Evolutionary conservation across 2,888 invertebrate genomes (phyloP), one percentile per base, ranked within the genome.

Genomic region (Onthophagus sagittarius): DNA sequence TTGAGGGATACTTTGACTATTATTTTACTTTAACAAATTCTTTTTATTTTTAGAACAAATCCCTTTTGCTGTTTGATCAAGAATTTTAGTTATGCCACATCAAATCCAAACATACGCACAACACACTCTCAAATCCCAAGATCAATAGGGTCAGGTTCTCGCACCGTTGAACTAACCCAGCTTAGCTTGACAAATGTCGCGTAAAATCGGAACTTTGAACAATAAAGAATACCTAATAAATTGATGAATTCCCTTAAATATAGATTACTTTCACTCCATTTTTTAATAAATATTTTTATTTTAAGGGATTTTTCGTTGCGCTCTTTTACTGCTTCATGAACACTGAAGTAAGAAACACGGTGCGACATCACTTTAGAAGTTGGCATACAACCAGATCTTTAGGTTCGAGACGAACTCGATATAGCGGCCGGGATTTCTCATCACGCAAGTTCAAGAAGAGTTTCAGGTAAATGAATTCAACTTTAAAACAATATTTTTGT

Each of bases 261-360:
- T 53, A 9, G 39, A 53, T 53, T 11, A 53, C 39, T 53, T 53
- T 53, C 39, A 23, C 23, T 23, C 23, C 23, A 23, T 2, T 23
- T 23, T 23, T 23, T 23, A 23, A 23, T 23, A 23, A 23, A 23
- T 23, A n/a, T 23, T 2, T 23, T 63, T 63, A 63, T 63, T 7
- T n/a, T 4, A 62, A 96, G 95, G 96, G 96, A 73, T 92, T 96
- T 81, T 92, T 92, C 71, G 95, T 96, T 75, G 94, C 96, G 0
- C 86, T 95, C 75, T 93, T 95, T 86, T 96, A 95, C 87, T 96
- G 96, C 85, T 96, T 96, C 85, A 89, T 95, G 80, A 96, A 96
- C 85, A 93, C 94, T 5, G 96, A 96, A 85, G 95, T 96, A n/a
- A 91, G 93, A 64, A 93, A 93, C 82, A 91, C 94, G 0, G 88